These are phyloP conservation scores for Anas georgica DNA, from an alignment of 2,797 vertebrate genomes.

Conservation along the genomic window DNA sequence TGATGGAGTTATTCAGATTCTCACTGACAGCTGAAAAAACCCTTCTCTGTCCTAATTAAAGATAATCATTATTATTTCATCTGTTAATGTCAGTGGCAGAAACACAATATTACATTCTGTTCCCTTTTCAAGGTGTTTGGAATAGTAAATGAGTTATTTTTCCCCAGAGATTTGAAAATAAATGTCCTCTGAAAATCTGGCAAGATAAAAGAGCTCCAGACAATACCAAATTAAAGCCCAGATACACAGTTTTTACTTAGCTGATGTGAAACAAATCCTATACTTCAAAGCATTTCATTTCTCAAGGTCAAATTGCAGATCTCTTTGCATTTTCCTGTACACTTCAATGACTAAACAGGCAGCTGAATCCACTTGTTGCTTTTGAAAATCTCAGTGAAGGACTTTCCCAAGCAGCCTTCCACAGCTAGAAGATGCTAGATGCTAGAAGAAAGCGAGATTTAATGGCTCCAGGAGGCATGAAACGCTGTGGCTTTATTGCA, in stretches of 20 bases:
- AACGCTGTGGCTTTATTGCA: fast-evolving
- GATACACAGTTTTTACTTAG: not conserved
- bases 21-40: not conserved
- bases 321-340: not conserved
- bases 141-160: not conserved
- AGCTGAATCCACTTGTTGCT: not conserved
- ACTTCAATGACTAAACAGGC: not conserved
- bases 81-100: not conserved
- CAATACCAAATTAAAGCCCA: conserved; percentile 36
- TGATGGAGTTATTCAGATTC: not conserved
- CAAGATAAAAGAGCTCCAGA: conserved; percentile 28
- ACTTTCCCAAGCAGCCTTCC: not conserved
- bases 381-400: not conserved
- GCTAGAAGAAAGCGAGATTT: not conserved
- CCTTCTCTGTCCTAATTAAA: not conserved
- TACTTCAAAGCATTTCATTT: conserved; percentile 30
- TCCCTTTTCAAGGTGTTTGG: not conserved
- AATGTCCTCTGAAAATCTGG: conserved; percentile 22
- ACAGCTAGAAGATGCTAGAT: fast-evolving
- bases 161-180: not conserved
- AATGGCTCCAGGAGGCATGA: not conserved
- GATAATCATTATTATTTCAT: not conserved
- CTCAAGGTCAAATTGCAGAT: conserved; percentile 4
- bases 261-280: not conserved
- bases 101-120: not conserved